Percentiles rank a stretch among this genome's conserved stretches.
phyloP scores from a whole-genome alignment of 1,140 invertebrate genomes.

The Steinernema feltiae region DNA sequence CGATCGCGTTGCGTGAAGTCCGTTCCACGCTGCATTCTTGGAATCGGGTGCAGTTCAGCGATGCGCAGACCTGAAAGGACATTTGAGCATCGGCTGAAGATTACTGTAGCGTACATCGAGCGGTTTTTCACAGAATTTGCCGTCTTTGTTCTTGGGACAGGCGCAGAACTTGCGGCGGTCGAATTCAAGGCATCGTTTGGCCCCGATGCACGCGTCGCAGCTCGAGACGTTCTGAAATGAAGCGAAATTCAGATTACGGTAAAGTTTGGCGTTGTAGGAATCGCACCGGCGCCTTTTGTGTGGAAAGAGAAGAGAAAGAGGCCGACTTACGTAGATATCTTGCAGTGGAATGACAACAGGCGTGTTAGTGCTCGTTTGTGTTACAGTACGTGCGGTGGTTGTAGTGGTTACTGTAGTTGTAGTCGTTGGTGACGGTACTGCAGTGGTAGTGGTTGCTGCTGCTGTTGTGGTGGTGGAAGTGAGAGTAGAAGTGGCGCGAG shows the following conservation, averaged over 20 bases:
- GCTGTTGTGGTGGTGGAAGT: background rate
- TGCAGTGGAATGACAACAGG: background rate
- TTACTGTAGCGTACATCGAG: slow-evolving; percentile 7
- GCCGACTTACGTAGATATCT: background rate
- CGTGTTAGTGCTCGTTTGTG: background rate
- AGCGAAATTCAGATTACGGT: background rate
- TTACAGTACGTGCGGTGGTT: slow-evolving; percentile 2
- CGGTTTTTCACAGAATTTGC: background rate
- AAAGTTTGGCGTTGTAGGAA: background rate
- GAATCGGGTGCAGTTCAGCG: slow-evolving; percentile 18
- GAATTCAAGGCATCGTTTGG: background rate
- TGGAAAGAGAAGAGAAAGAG: too few species aligned
- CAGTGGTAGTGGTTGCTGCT: background rate
- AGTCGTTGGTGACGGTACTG: background rate
- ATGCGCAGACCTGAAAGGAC: slow-evolving; percentile 23
- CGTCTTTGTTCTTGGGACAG: too few species aligned
- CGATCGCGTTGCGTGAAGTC: background rate
- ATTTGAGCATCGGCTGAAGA: background rate
- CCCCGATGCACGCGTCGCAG: background rate
- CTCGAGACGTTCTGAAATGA: background rate
- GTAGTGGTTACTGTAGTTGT: background rate
- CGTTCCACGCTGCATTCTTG: slow-evolving; percentile 17
- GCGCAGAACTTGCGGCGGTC: background rate
- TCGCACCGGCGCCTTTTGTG: too few species aligned
- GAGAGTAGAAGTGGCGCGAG: background rate